Evolutionary conservation across 2,888 invertebrate species (phyloP).

Genomic region (Drosophila nr. perissopoda): DNA sequence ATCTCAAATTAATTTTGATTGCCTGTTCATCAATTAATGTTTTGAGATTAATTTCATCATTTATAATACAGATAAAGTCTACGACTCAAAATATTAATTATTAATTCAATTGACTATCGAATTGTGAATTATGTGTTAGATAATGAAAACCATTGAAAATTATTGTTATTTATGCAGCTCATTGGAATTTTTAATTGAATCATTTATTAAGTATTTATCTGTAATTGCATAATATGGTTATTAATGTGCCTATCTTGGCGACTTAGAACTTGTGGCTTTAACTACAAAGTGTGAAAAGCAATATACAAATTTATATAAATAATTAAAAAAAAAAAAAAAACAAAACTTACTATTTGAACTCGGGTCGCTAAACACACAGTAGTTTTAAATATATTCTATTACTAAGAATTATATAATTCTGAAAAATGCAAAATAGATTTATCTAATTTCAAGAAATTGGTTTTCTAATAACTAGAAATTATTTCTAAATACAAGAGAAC

Average conservation of each 20-base stretch:
- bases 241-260: background rate
- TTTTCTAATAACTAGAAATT: too few species aligned
- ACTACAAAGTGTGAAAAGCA: too few species aligned
- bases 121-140: slow-evolving; percentile 9
- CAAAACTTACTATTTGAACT: too few species aligned
- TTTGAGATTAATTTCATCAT: background rate
- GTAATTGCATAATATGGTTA: slow-evolving; percentile 19
- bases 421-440: too few species aligned
- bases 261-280: background rate
- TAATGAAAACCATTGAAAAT: slow-evolving; percentile 21
- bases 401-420: too few species aligned
- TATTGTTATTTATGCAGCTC: slow-evolving; percentile 42
- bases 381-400: too few species aligned
- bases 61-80: background rate
- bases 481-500: background rate
- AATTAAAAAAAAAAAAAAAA: too few species aligned
- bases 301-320: too few species aligned
- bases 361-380: too few species aligned
- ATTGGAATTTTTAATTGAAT: slow-evolving; percentile 58
- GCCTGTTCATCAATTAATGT: background rate
- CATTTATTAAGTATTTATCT: slow-evolving; percentile 53
- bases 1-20: slow-evolving; percentile 8
- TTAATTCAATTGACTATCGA: slow-evolving; percentile 27
- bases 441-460: too few species aligned
- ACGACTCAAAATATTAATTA: slow-evolving; percentile 12